Base-by-base conservation (phyloP, 2,797 vertebrate genomes). In the Cephalopachus bancanus region DNA sequence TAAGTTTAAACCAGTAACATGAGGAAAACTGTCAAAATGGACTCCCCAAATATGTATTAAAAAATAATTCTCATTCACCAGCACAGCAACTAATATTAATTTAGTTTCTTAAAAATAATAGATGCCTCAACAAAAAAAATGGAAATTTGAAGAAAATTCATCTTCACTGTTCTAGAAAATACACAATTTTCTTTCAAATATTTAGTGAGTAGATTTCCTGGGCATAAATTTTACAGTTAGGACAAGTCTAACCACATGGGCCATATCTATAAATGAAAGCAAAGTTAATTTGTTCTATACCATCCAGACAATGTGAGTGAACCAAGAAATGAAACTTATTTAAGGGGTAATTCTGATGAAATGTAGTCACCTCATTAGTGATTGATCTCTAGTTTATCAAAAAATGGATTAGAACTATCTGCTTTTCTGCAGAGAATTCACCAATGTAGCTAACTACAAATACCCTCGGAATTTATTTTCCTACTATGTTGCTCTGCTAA, bases 61-160 rank as follows among this genome's bases (percentile, higher is more conserved):
- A 94, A 96, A 37, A 59, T 10, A 59, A 60, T 80, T 91, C n/a
- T 71, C 26, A 95, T 76, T 92, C 86, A 16, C 55, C 14, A 80
- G 3, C 3, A 83, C 69, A 33, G 7, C 37, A 19, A 44, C 44
- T 44, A 44, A 44, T 44, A 44, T 44, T 44, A 44, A 44, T 11
- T 60, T 57, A 92, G 37, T 12, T 74, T 12, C 79, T 87, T 78
- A 87, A 37, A 22, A 96, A 12, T 89, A 89, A 79, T 30, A 91
- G 24, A 78, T 28, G 2, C 2, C 64, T 75, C 86, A 74, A 60
- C n/a, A 89, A 24, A 86, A 86, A 89, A 96, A 88, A 33, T 55
- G 15, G 16, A 93, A 94, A 93, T 80, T 14, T 49, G 2, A 84
- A 76, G 14, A 37, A 84, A 95, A 74, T 92, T 93, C 5, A 87